A percentile compares a stretch with the other conserved stretches of the same genome.
Evolutionary conservation across 2,797 vertebrate species (phyloP).

Genomic region (Percopsis omiscomaycus): DNA sequence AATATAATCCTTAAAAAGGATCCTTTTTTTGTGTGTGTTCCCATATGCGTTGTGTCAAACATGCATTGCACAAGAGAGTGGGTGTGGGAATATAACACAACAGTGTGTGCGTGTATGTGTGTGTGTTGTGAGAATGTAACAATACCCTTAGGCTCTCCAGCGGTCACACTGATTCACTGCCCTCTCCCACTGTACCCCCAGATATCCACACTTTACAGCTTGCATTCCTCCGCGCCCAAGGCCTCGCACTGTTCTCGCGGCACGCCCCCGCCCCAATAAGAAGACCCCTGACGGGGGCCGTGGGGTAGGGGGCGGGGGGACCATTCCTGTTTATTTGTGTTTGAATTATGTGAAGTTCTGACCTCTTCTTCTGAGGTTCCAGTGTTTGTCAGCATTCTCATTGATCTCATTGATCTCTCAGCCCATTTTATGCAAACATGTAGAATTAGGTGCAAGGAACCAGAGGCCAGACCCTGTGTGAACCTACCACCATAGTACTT

Average conservation of each 20-base stretch:
- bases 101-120: constrained; percentile 34
- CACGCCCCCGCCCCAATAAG: constrained; percentile 46
- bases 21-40: constrained; percentile 41
- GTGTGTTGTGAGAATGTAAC: constrained; percentile 45
- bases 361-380: constrained; percentile 11
- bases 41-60: constrained; percentile 52
- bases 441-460: constrained; percentile 20
- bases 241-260: constrained; percentile 46
- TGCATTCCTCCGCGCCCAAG: constrained; percentile 63
- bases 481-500: not conserved
- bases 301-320: constrained; percentile 51
- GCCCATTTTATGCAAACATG: constrained; percentile 43
- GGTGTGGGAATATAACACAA: constrained; percentile 61
- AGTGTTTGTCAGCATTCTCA: not conserved
- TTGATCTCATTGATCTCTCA: constrained; percentile 31
- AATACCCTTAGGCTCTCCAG: constrained; percentile 60
- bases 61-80: constrained; percentile 42
- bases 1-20: constrained; percentile 4
- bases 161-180: constrained; percentile 70
- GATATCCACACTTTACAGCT: constrained; percentile 47
- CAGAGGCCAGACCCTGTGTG: constrained; percentile 21
- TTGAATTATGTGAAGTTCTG: not conserved
- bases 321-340: constrained; percentile 35
- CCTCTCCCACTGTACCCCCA: constrained; percentile 58
- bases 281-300: constrained; percentile 54